These are phyloP conservation scores for Hemichromis elongatus DNA, from an alignment of 2,113 vertebrate species.

Conservation along the genomic window DNA sequence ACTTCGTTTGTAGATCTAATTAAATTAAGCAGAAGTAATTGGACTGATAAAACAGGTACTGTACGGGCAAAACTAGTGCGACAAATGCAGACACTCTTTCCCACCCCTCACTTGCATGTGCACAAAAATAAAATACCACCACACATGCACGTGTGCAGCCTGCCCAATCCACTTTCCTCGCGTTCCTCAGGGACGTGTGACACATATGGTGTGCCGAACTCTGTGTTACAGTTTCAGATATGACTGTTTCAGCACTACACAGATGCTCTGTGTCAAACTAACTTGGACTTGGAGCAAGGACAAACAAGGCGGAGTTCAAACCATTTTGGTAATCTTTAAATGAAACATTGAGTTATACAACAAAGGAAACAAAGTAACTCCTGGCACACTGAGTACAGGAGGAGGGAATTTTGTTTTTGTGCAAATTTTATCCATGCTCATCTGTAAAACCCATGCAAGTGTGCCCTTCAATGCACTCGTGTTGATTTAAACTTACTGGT, in stretches of 20 bases:
- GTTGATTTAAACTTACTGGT: not conserved
- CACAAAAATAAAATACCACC: not conserved
- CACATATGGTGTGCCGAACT: not conserved
- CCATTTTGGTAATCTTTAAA: not conserved
- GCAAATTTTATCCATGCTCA: not conserved
- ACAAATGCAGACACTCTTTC: not conserved
- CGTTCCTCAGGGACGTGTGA: not conserved
- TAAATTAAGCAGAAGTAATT: not conserved
- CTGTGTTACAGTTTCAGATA: not conserved
- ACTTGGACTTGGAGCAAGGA: not conserved
- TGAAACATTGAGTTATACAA: not conserved
- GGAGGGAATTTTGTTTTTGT: not conserved
- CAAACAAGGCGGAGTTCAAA: not conserved
- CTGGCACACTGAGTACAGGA: not conserved
- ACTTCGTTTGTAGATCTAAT: not conserved
- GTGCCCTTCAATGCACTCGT: not conserved
- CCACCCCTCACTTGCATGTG: not conserved
- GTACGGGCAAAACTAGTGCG: not conserved
- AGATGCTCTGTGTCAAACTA: constrained; percentile 4
- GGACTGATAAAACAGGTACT: not conserved
- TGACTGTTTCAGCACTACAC: not conserved
- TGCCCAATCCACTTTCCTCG: not conserved
- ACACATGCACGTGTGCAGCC: not conserved
- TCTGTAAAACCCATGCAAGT: not conserved
- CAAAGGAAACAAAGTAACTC: not conserved